These are phyloP conservation scores for Actias luna DNA, from an alignment of 2,888 invertebrate genomes.

Conservation along the genomic window DNA sequence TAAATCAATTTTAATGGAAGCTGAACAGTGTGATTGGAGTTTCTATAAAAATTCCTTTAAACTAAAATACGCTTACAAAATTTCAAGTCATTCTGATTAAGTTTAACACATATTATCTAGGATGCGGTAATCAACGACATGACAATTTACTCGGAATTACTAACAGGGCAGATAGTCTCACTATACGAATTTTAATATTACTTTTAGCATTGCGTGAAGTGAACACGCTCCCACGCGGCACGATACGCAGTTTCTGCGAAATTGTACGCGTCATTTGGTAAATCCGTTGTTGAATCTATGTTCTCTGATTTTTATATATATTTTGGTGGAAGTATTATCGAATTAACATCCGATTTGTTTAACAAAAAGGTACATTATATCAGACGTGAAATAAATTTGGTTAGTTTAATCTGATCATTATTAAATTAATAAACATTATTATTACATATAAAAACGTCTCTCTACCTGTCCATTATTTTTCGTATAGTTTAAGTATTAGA, in stretches of 20 bases:
- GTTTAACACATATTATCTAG: not conserved
- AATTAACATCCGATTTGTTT: not conserved
- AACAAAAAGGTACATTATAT: not conserved
- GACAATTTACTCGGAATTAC: slow-evolving; percentile 5
- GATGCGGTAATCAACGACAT: not conserved
- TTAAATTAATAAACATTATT: too few relatives aligned
- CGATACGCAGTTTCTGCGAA: slow-evolving; percentile 21
- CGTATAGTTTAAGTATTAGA: too few relatives aligned
- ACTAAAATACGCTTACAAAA: too few relatives aligned
- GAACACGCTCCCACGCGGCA: slow-evolving; percentile 23
- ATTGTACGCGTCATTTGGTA: slow-evolving; percentile 20
- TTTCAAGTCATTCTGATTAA: too few relatives aligned
- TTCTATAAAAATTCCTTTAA: too few relatives aligned
- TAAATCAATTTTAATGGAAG: too few relatives aligned
- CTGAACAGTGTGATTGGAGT: too few relatives aligned
- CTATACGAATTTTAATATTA: slow-evolving; percentile 11
- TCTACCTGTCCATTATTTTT: too few relatives aligned
- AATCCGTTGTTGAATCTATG: not conserved
- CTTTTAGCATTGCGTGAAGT: slow-evolving; percentile 18
- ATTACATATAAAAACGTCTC: too few relatives aligned
- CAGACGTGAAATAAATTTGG: too few relatives aligned
- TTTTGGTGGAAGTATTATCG: not conserved
- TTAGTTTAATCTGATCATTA: too few relatives aligned
- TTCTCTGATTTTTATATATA: not conserved
- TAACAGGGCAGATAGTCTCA: slow-evolving; percentile 12